A percentile compares a stretch with the other conserved stretches of the same genome.
These are phyloP conservation scores for Crax fasciolata DNA, from an alignment of 2,797 vertebrate species.

Conservation along the genomic window DNA sequence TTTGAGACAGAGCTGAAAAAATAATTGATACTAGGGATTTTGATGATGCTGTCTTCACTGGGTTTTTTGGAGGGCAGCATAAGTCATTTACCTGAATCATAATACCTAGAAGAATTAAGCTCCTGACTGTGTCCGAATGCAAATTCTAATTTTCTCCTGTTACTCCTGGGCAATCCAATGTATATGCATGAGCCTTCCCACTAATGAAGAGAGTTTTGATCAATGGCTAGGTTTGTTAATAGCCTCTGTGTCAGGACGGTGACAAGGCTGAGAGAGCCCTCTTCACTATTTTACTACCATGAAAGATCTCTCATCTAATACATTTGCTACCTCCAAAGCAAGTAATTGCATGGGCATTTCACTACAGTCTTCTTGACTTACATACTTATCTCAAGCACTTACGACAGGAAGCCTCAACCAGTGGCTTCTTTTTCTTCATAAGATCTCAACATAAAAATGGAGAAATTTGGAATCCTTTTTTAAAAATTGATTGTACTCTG, in stretches of 20 bases:
- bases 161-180: neutral
- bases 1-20: neutral
- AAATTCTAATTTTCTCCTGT: slow-evolving; percentile 7
- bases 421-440: neutral
- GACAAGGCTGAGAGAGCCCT: neutral
- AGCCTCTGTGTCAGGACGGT: neutral
- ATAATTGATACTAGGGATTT: neutral
- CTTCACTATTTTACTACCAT: neutral
- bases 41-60: neutral
- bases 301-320: neutral
- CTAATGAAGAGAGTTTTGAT: neutral
- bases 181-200: neutral
- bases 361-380: neutral
- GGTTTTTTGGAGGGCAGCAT: rapidly evolving
- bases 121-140: neutral
- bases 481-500: neutral
- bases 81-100: neutral
- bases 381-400: neutral
- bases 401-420: neutral
- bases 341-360: neutral
- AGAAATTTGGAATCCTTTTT: rapidly evolving
- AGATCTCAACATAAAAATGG: neutral
- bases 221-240: neutral
- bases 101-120: neutral
- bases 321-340: neutral